Percentiles rank a stretch among this genome's conserved stretches.
Evolutionary conservation across 2,797 vertebrate genomes (phyloP).

Genomic region (Pipistrellus pipistrellus): DNA sequence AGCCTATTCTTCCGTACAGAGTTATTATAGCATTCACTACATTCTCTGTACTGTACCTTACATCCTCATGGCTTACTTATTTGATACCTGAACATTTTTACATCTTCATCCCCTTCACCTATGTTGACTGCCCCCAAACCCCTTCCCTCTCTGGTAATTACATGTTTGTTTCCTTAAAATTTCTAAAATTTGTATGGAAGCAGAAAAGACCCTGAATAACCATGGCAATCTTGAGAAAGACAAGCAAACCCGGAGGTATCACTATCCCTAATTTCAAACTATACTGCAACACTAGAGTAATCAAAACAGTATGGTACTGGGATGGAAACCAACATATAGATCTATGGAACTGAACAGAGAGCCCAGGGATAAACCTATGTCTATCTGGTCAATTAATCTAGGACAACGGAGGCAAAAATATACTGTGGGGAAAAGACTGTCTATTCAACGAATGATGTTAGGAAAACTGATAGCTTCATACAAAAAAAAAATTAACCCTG

Average conservation of each 20-base stretch:
- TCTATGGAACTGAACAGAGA: background rate
- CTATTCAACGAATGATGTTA: background rate
- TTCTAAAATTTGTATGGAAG: background rate
- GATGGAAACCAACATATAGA: background rate
- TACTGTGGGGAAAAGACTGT: background rate
- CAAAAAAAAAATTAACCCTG: background rate
- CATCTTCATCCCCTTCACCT: background rate
- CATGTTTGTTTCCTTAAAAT: background rate
- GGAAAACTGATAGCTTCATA: background rate
- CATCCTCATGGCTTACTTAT: background rate
- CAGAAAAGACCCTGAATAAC: background rate
- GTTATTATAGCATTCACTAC: background rate
- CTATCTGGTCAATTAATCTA: background rate
- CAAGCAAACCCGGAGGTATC: background rate
- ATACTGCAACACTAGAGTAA: background rate
- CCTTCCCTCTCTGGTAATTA: background rate
- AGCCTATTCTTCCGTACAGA: background rate
- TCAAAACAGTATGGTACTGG: background rate
- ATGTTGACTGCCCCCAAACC: background rate
- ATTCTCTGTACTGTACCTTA: background rate
- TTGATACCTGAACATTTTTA: background rate
- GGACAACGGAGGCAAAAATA: background rate
- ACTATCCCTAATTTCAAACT: background rate
- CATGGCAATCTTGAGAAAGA: background rate
- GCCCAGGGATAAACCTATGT: background rate